phyloP scores from a whole-genome alignment of 2,113 vertebrate genomes.

The Sminthopsis crassicaudata region DNA sequence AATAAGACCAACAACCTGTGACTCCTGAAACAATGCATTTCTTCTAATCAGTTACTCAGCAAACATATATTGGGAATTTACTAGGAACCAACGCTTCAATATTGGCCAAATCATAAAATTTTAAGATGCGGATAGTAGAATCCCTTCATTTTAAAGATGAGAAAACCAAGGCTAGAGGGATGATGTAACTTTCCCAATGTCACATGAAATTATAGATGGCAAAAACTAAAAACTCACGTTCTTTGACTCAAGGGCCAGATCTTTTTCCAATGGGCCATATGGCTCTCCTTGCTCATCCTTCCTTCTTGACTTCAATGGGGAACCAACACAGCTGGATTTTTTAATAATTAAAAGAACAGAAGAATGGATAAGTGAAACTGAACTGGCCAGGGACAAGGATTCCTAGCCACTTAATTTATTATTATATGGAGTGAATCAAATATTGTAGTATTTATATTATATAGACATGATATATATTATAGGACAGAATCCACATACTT shows the following conservation, averaged over 20 bases:
- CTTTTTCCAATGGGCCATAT: not conserved
- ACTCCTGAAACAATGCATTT: not conserved
- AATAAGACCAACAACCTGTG: not conserved
- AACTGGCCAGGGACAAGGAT: not conserved
- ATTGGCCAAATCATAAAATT: not conserved
- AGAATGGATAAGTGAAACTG: not conserved
- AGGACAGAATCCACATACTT: not conserved
- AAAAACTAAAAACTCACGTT: not conserved
- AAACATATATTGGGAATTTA: not conserved
- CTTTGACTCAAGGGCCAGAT: not conserved
- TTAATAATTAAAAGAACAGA: not conserved
- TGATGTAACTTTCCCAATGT: not conserved
- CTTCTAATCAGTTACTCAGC: not conserved
- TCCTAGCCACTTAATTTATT: not conserved
- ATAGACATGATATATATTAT: not conserved
- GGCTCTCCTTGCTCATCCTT: not conserved
- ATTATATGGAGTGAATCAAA: too few species aligned
- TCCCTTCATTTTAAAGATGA: not conserved
- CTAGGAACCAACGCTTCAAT: not conserved
- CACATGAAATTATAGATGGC: not conserved
- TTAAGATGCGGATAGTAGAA: not conserved
- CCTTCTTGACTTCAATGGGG: not conserved
- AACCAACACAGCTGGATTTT: not conserved
- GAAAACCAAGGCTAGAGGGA: not conserved
- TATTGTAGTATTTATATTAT: not conserved